Evolutionary conservation across 2,113 vertebrate genomes (phyloP).

Genomic region (Dipodomys stephensi): DNA sequence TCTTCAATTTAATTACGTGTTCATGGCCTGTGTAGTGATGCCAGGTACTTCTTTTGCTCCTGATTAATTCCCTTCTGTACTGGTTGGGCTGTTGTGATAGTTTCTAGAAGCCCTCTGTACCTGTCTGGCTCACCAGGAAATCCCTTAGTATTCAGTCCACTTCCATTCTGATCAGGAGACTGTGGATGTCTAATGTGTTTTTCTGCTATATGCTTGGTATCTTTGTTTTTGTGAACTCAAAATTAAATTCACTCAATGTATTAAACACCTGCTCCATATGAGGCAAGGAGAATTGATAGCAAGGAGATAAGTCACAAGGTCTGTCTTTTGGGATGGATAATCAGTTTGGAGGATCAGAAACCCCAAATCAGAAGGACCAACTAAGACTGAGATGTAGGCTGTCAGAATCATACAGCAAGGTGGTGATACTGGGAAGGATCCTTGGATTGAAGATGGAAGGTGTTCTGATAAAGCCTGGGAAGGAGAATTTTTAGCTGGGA

Average conservation of each 20-base stretch:
- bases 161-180: neutral
- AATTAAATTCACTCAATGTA: conserved; percentile 11
- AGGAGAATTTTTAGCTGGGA: conserved; percentile 25
- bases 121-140: neutral
- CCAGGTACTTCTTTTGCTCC: conserved; percentile 70
- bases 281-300: neutral
- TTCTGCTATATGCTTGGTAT: neutral
- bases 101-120: neutral
- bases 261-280: neutral
- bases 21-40: conserved; percentile 72
- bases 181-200: neutral
- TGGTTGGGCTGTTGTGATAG: neutral
- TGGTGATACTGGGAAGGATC: neutral
- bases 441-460: neutral
- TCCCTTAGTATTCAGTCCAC: neutral
- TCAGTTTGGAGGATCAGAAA: conserved; percentile 32
- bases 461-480: neutral
- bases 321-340: neutral
- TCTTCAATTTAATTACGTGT: conserved; percentile 85
- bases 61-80: conserved; percentile 64
- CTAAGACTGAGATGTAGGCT: neutral
- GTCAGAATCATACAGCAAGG: neutral
- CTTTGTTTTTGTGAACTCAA: neutral
- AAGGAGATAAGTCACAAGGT: neutral
- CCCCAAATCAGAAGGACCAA: neutral